phyloP scores from a whole-genome alignment of 2,888 invertebrate species.

The Lamellibrachia columna region DNA sequence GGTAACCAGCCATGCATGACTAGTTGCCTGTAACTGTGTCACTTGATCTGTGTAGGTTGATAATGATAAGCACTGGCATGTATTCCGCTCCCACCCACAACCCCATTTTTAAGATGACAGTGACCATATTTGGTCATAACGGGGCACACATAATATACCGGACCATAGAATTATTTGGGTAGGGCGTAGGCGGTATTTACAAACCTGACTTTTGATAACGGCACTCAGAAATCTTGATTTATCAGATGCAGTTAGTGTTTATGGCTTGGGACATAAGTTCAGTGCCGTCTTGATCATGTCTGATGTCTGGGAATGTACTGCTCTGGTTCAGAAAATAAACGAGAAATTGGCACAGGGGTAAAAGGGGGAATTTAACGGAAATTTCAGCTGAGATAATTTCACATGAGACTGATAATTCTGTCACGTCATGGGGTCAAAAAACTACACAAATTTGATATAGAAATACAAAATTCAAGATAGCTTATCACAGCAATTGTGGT shows the following conservation, averaged over 20 bases:
- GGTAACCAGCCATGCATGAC: background rate
- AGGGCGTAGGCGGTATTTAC: background rate
- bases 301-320: background rate
- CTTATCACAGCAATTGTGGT: background rate
- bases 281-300: background rate
- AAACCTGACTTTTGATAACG: no score
- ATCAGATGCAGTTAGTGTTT: background rate
- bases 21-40: background rate
- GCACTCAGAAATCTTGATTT: background rate
- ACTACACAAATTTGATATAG: background rate
- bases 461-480: background rate
- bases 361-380: background rate
- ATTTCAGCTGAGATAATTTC: background rate
- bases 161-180: background rate
- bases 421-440: background rate
- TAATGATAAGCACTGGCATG: background rate
- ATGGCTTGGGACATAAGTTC: background rate
- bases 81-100: background rate
- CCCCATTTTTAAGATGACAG: background rate
- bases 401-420: background rate
- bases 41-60: background rate
- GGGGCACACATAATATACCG: background rate
- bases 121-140: background rate
- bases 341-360: background rate
- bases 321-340: background rate